A percentile compares a stretch with the other conserved stretches of the same genome.
Conservation (phyloP, 2,888 invertebrate species). For the Didymodactylos carnosus region DNA sequence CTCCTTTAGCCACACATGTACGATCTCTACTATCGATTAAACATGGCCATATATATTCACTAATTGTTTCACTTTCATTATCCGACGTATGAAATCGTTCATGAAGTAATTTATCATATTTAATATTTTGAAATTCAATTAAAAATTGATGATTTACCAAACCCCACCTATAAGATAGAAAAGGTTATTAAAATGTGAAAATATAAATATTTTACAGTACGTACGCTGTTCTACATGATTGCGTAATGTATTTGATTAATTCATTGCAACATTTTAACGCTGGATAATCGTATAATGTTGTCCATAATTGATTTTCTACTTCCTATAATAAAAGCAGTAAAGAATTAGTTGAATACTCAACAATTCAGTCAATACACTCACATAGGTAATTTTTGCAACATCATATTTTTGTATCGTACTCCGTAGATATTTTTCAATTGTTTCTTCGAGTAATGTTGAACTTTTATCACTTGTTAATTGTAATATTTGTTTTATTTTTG, state of each 20-base stretch:
- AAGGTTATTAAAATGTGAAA: too few species aligned
- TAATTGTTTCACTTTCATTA: constrained; percentile 3
- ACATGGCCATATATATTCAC: constrained; percentile 12
- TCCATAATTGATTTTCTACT: constrained; percentile 52
- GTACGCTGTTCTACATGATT: constrained; percentile 50
- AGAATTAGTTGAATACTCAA: background rate
- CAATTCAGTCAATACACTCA: background rate
- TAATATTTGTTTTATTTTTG: background rate
- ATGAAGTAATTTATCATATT: constrained; percentile 9
- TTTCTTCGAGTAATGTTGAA: constrained; percentile 25
- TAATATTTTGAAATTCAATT: constrained; percentile 4
- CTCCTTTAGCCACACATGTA: constrained; percentile 12
- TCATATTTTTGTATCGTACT: constrained; percentile 51
- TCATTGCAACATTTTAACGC: constrained; percentile 53
- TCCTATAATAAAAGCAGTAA: constrained; percentile 33
- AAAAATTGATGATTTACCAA: constrained; percentile 2
- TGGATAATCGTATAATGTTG: constrained; percentile 76
- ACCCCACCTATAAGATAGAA: constrained; percentile 18
- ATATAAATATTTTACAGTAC: background rate
- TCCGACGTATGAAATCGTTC: constrained; percentile 7
- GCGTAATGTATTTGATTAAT: constrained; percentile 56
- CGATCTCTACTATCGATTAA: constrained; percentile 9
- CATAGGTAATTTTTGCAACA: constrained; percentile 21
- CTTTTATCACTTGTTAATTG: background rate
- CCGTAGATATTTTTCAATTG: constrained; percentile 46